phyloP scores from a whole-genome alignment of 2,113 vertebrate species.

The Prietella phreatophila region DNA sequence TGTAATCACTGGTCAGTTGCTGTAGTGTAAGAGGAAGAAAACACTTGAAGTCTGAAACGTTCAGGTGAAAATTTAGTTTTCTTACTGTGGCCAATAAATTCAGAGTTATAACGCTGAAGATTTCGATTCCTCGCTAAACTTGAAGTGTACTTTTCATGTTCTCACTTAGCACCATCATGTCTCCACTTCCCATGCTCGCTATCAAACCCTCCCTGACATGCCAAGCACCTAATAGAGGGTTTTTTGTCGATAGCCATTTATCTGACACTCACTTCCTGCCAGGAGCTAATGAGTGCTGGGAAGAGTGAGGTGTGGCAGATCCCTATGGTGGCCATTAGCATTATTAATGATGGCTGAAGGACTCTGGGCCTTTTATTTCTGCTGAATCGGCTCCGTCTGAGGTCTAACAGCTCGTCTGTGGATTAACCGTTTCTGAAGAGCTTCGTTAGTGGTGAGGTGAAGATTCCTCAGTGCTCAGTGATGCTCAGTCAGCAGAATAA shows the following conservation, averaged over 20 bases:
- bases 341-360: constrained; percentile 60
- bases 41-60: neutral
- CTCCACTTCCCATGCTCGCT: neutral
- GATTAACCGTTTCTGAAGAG: constrained; percentile 63
- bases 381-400: constrained; percentile 66
- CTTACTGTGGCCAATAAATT: neutral
- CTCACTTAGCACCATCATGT: neutral
- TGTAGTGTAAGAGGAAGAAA: neutral
- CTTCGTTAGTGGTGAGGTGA: constrained; percentile 57
- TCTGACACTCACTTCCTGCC: neutral
- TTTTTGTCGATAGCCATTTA: constrained; percentile 12
- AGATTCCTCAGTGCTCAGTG: constrained; percentile 32
- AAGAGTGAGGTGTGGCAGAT: constrained; percentile 33
- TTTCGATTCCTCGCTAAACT: neutral
- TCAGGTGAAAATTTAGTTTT: neutral
- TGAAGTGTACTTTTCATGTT: neutral
- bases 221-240: neutral
- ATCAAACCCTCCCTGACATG: too few relatives aligned
- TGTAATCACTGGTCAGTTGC: neutral
- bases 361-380: constrained; percentile 49
- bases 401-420: constrained; percentile 60
- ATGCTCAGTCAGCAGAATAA: constrained; percentile 63
- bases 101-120: neutral
- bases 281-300: constrained; percentile 55
- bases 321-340: constrained; percentile 58